These are phyloP conservation scores for Lophotis ruficrista DNA, from an alignment of 2,113 vertebrate genomes.

Conservation along the genomic window DNA sequence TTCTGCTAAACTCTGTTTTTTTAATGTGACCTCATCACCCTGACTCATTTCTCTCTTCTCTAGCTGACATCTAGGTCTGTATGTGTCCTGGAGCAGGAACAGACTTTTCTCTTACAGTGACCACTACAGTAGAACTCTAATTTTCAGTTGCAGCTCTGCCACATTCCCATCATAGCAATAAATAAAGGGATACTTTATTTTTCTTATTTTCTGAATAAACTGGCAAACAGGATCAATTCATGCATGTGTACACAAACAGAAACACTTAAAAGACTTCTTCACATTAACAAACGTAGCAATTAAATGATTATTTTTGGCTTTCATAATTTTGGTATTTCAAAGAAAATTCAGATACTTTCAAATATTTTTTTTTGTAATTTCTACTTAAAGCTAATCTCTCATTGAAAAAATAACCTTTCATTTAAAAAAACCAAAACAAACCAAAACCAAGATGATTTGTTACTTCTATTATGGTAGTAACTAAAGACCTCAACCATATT, in stretches of 20 bases:
- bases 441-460: background rate
- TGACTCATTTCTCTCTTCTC: background rate
- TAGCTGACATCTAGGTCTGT: background rate
- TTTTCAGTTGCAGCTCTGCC: background rate
- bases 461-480: background rate
- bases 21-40: conserved; percentile 1
- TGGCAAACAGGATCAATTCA: background rate
- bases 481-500: background rate
- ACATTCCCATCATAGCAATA: background rate
- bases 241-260: background rate
- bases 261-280: background rate
- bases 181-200: background rate
- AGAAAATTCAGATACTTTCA: background rate
- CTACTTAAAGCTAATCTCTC: background rate
- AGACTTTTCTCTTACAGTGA: background rate
- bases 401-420: background rate
- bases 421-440: background rate
- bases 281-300: background rate
- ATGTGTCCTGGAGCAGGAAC: background rate
- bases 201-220: background rate
- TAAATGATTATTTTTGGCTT: background rate
- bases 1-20: background rate
- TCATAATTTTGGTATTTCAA: background rate
- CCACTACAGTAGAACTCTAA: background rate
- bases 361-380: background rate